A percentile compares a stretch with the other conserved stretches of the same genome.
Evolutionary conservation across 2,113 vertebrate species (phyloP).

Genomic region (Tragelaphus scriptus): DNA sequence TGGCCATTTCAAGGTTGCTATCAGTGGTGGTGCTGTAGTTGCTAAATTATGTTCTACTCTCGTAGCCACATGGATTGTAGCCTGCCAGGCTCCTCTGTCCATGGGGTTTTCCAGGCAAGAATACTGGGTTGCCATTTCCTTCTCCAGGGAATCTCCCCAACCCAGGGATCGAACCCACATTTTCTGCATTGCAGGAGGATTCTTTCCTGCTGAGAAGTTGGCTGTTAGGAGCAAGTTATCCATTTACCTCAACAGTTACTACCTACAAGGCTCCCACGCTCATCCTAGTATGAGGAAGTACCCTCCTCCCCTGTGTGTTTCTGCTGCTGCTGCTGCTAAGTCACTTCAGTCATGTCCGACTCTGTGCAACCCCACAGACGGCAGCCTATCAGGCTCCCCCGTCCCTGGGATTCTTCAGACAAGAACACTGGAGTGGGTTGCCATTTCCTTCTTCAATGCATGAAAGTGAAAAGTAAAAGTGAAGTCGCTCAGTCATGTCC

Average conservation of each 20-base stretch:
- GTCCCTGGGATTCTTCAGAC: too few species aligned
- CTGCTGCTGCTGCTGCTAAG: too few species aligned
- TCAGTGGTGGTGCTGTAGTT: neutral
- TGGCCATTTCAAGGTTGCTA: neutral
- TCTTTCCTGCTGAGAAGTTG: neutral
- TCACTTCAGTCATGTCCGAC: accelerated
- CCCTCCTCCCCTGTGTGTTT: neutral
- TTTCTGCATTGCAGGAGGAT: neutral
- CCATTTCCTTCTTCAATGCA: too few species aligned
- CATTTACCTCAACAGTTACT: neutral
- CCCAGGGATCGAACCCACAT: neutral
- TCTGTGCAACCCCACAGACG: accelerated
- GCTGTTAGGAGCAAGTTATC: neutral
- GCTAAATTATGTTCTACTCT: neutral
- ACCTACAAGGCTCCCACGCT: neutral
- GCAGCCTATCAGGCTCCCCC: too few species aligned
- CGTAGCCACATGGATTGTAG: neutral
- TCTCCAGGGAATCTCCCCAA: neutral
- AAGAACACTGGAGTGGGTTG: too few species aligned
- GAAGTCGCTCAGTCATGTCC: too few species aligned
- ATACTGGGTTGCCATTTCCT: neutral
- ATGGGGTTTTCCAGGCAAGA: neutral
- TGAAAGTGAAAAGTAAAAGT: too few species aligned
- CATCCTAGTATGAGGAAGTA: neutral
- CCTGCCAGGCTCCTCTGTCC: neutral